phyloP scores from a whole-genome alignment of 2,113 vertebrate species.

The Pelecanus crispus region DNA sequence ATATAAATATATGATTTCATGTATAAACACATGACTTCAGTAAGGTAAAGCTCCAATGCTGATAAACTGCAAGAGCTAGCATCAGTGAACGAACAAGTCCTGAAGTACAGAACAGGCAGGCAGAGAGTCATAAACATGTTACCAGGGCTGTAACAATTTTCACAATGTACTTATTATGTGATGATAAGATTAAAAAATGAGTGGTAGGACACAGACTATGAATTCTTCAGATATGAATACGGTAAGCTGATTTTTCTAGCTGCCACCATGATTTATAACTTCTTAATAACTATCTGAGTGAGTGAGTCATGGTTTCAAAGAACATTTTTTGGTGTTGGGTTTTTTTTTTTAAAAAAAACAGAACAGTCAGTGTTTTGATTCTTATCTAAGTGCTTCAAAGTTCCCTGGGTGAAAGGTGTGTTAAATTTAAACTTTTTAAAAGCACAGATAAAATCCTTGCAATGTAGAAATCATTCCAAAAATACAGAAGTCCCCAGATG shows the following conservation, averaged over 20 bases:
- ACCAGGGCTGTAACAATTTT: not conserved
- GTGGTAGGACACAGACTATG: not conserved
- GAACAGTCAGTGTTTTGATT: not conserved
- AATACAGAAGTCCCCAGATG: fast-evolving
- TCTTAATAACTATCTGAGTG: not conserved
- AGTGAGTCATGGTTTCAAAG: not conserved
- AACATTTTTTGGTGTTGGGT: not conserved
- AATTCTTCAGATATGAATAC: not conserved
- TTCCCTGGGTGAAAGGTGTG: not conserved
- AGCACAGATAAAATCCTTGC: not conserved
- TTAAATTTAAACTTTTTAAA: not conserved
- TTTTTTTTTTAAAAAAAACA: not conserved
- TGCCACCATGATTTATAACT: not conserved
- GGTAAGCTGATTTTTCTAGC: not conserved
- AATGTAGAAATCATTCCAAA: not conserved
- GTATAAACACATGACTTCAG: not conserved
- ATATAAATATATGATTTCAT: not conserved
- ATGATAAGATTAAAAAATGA: not conserved
- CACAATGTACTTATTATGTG: not conserved
- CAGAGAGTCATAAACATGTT: not conserved
- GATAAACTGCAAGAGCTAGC: not conserved
- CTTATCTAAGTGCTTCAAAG: not conserved
- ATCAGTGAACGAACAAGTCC: not conserved
- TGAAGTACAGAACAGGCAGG: not conserved
- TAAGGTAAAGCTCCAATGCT: not conserved